Conservation (phyloP, 1,140 invertebrate species). For the Lordiphosa mommai region DNA sequence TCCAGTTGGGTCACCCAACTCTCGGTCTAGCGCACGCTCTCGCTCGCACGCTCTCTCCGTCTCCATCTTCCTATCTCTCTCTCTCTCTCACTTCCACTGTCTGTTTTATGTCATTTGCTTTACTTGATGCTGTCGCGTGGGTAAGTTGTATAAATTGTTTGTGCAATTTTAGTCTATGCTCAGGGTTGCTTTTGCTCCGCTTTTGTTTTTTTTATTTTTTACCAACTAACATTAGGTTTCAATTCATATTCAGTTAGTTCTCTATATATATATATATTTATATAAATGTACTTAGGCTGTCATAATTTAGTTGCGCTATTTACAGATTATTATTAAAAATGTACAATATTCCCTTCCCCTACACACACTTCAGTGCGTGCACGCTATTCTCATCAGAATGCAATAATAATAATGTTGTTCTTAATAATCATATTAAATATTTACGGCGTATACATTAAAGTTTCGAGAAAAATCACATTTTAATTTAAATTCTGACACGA, state of each 20-base stretch:
- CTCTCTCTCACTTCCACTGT: slow-evolving; percentile 20
- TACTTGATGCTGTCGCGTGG: slow-evolving; percentile 59
- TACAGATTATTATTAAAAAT: slow-evolving; percentile 69
- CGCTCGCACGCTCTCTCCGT: slow-evolving; percentile 21
- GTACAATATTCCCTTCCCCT: slow-evolving; percentile 69
- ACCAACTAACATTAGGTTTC: slow-evolving; percentile 50
- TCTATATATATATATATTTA: slow-evolving; percentile 12
- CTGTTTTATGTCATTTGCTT: slow-evolving; percentile 17
- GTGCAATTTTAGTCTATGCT: slow-evolving; percentile 72
- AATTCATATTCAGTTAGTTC: slow-evolving; percentile 30
- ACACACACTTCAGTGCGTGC: too few relatives aligned
- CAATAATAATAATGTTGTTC: slow-evolving; percentile 60
- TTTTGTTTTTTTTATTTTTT: slow-evolving; percentile 4
- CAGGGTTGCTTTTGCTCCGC: slow-evolving; percentile 58
- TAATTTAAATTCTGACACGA: slow-evolving; percentile 72
- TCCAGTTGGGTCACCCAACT: slow-evolving; percentile 28
- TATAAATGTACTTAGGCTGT: slow-evolving; percentile 21
- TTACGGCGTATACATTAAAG: slow-evolving; percentile 77
- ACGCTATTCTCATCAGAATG: slow-evolving; percentile 52
- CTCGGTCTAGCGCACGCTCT: slow-evolving; percentile 15
- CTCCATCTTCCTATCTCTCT: slow-evolving; percentile 2
- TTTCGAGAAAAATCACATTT: slow-evolving; percentile 78
- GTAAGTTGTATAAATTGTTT: slow-evolving; percentile 63
- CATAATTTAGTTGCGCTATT: slow-evolving; percentile 53
- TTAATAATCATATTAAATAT: slow-evolving; percentile 73